phyloP scores from a whole-genome alignment of 2,797 vertebrate species.

The Cygnus olor region DNA sequence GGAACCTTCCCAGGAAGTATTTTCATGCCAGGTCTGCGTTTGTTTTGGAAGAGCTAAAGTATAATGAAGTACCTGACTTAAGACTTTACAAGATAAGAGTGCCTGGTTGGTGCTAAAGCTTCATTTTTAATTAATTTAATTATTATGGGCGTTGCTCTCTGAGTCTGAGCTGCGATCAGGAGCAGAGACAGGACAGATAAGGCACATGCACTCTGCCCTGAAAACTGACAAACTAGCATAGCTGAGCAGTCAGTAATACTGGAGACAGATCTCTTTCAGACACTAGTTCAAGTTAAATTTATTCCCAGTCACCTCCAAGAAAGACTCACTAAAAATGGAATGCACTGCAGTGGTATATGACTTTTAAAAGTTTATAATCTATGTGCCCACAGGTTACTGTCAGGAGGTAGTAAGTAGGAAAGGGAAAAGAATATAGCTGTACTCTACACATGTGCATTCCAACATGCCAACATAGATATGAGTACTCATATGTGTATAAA shows the following conservation, averaged over 20 bases:
- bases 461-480: background rate
- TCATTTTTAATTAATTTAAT: conserved; percentile 60
- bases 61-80: conserved; percentile 53
- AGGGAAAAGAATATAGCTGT: background rate
- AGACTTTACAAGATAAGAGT: conserved; percentile 57
- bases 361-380: conserved; percentile 14
- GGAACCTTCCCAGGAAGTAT: conserved; percentile 18
- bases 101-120: conserved; percentile 55
- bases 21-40: conserved; percentile 20
- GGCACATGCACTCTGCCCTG: conserved; percentile 18
- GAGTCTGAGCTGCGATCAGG: conserved; percentile 60
- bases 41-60: conserved; percentile 21
- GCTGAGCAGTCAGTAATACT: conserved; percentile 10
- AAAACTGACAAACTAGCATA: conserved; percentile 19
- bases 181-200: conserved; percentile 43
- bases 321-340: conserved; percentile 16
- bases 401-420: background rate
- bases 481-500: background rate
- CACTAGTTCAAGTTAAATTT: conserved; percentile 39
- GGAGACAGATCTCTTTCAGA: background rate
- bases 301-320: conserved; percentile 4
- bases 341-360: background rate
- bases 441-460: background rate
- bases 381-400: background rate
- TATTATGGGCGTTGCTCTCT: conserved; percentile 40